Evolutionary conservation across 2,113 vertebrate genomes (phyloP).

Genomic region (Progne subis): DNA sequence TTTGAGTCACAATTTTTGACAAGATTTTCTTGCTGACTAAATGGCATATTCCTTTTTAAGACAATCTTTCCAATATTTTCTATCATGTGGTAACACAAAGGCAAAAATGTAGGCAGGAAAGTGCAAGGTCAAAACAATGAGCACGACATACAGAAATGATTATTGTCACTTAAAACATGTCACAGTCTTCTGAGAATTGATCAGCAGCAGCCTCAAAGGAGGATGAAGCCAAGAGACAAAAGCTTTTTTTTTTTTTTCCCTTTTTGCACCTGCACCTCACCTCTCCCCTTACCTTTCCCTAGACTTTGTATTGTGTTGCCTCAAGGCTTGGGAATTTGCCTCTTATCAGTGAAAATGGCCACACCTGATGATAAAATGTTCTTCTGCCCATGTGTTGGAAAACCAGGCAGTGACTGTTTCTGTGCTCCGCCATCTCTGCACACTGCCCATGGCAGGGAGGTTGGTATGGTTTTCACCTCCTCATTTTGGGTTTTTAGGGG

Average conservation of each 20-base stretch:
- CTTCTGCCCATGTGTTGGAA: background rate
- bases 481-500: background rate
- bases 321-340: background rate
- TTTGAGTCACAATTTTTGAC: background rate
- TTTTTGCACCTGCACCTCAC: background rate
- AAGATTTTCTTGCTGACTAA: background rate
- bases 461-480: background rate
- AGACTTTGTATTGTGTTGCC: background rate
- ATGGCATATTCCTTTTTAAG: background rate
- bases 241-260: too few species aligned
- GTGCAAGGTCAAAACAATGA: background rate
- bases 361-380: background rate
- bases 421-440: background rate
- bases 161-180: background rate
- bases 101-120: background rate
- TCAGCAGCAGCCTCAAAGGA: background rate
- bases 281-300: background rate
- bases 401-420: background rate
- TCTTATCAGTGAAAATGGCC: background rate
- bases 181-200: background rate
- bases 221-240: background rate
- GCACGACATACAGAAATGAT: background rate
- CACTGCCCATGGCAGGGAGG: background rate
- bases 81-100: background rate
- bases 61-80: background rate